phyloP scores from a whole-genome alignment of 2,113 vertebrate species.

The Gadus macrocephalus region DNA sequence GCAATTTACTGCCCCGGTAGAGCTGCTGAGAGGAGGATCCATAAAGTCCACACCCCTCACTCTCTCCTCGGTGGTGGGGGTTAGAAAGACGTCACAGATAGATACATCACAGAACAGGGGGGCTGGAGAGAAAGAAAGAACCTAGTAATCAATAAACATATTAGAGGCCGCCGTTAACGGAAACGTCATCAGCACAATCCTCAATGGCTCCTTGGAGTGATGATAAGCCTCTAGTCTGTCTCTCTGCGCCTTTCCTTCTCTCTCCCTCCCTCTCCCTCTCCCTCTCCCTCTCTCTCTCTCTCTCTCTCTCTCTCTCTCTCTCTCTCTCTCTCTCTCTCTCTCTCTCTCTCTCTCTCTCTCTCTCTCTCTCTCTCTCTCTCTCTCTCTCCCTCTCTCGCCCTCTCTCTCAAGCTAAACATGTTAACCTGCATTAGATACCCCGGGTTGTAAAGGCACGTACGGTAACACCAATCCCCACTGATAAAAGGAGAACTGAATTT shows the following conservation, averaged over 20 bases:
- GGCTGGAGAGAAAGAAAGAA: conserved; percentile 61
- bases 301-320: too few relatives aligned
- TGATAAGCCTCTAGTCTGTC: too few relatives aligned
- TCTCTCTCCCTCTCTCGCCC: too few relatives aligned
- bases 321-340: too few relatives aligned
- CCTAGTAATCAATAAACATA: conserved; percentile 71
- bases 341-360: too few relatives aligned
- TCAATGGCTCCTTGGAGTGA: not conserved
- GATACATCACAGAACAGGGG: too few relatives aligned
- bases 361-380: too few relatives aligned
- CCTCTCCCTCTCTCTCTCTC: too few relatives aligned
- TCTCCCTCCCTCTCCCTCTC: too few relatives aligned
- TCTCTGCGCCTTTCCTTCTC: too few relatives aligned
- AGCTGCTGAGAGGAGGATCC: conserved; percentile 52
- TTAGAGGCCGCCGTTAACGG: conserved; percentile 62
- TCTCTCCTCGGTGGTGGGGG: conserved; percentile 43
- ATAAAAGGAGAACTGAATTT: conserved; percentile 67
- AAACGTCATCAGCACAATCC: conserved; percentile 65
- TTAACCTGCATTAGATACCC: conserved; percentile 64
- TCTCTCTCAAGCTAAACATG: conserved; percentile 38
- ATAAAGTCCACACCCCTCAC: conserved; percentile 48
- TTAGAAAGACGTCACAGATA: conserved; percentile 46
- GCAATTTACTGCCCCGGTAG: conserved; percentile 58
- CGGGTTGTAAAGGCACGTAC: conserved; percentile 52
- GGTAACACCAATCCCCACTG: conserved; percentile 41